Base-by-base conservation (phyloP, 2,113 vertebrate species). In the Ceyx cyanopectus region DNA sequence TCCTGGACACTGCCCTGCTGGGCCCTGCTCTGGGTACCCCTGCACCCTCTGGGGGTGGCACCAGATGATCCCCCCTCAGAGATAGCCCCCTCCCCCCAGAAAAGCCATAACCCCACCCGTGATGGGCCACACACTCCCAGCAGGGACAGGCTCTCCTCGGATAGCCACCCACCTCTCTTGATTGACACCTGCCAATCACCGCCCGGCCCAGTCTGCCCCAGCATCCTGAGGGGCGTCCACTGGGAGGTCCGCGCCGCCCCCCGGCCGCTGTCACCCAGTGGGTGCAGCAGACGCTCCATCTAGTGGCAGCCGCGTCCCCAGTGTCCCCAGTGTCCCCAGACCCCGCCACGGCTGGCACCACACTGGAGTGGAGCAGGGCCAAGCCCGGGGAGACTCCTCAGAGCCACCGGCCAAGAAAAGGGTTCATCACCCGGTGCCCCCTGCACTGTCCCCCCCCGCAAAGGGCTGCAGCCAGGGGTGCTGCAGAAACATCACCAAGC, bases 331-430 rank as follows among this genome's bases (percentile, higher is more conserved):
- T 22, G 81, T 2, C 76, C 20, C 84, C 65, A 11, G 18, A 16
- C 74, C 29, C 50, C 14, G 56, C 24, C 81, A 53, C 6, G 9
- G 6, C 53, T 8, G 48, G 43, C 5, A 32, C 48, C 43, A 19
- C 21, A 1, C 16, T 3, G 0, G 1, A 14, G 66, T 10, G 54
- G 34, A 15, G 40, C 34, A 9, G 27, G 37, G 5, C 40, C 26
- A 6, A 16, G 20, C 5, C 12, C 0, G 8, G 53, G 60, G 60
- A 15, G 16, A 20, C 0, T 30, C 60, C 19, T 8, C 0, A 0
- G 26, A 81, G 45, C 57, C 0, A 48, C 6, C 4, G 1, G 21
- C 73, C 12, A 13, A 41, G 12, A 58, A 32, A 43, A 72, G 19
- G 78, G 24, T 53, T 74, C 19, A 53, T 3, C 56, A 58, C 4